Conservation (phyloP, 2,888 invertebrate species). For the Xestobium rufovillosum region DNA sequence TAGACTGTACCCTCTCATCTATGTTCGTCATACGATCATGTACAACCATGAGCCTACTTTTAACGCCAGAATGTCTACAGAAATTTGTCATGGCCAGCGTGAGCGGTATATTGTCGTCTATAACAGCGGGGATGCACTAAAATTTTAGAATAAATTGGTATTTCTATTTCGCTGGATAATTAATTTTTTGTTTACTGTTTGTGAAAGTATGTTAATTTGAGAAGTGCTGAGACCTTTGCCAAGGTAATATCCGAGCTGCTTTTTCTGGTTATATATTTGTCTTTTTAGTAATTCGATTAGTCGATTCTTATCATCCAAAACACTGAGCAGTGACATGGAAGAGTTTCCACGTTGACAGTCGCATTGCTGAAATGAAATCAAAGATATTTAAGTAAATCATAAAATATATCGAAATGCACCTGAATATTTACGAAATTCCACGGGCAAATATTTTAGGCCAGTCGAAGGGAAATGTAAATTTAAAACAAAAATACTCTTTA, state of each 20-base stretch:
- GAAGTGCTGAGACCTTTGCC: slow-evolving; percentile 26
- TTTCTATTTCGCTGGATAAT: too few relatives aligned
- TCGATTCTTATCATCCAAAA: slow-evolving; percentile 35
- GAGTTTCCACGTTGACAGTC: not conserved
- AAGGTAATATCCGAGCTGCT: slow-evolving; percentile 34
- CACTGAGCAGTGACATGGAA: slow-evolving; percentile 12
- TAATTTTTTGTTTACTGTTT: slow-evolving; percentile 31
- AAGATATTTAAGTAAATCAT: too few relatives aligned
- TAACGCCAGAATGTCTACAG: slow-evolving; percentile 29
- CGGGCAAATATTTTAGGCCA: too few relatives aligned
- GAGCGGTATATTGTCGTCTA: slow-evolving; percentile 31
- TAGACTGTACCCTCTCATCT: slow-evolving; percentile 23
- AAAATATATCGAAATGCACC: too few relatives aligned
- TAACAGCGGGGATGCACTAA: slow-evolving; percentile 28
- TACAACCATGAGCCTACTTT: slow-evolving; percentile 28
- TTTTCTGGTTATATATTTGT: slow-evolving; percentile 33
- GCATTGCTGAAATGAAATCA: too few relatives aligned
- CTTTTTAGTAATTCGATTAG: slow-evolving; percentile 28
- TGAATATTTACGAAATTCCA: too few relatives aligned
- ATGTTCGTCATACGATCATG: slow-evolving; percentile 31
- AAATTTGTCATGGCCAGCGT: slow-evolving; percentile 32
- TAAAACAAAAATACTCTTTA: too few relatives aligned
- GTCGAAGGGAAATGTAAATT: too few relatives aligned
- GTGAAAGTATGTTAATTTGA: slow-evolving; percentile 28
- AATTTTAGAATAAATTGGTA: too few relatives aligned